phyloP scores from a whole-genome alignment of 2,888 invertebrate species.

The Trachelus tabidus region DNA sequence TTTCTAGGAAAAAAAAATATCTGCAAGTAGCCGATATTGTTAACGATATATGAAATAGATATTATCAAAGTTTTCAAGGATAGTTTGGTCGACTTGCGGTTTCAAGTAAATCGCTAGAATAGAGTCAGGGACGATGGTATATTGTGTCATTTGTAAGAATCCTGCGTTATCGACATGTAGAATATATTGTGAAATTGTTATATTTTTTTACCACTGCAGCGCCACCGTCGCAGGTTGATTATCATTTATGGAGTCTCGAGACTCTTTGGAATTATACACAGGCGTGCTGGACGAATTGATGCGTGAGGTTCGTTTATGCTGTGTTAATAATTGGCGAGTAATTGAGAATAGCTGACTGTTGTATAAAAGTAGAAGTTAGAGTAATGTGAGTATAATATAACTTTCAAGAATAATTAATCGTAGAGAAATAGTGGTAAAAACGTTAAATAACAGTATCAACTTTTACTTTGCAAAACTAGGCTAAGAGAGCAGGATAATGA shows the following conservation, averaged over 20 bases:
- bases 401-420: neutral
- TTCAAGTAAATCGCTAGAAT: neutral
- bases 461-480: neutral
- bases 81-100: neutral
- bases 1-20: neutral
- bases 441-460: neutral
- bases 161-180: neutral
- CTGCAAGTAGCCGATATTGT: neutral
- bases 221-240: neutral
- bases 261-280: neutral
- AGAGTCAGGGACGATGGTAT: neutral
- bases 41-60: neutral
- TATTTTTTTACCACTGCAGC: neutral
- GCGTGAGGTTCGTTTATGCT: neutral
- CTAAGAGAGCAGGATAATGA: neutral
- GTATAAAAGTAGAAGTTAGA: neutral
- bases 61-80: neutral
- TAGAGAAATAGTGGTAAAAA: neutral
- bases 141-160: neutral
- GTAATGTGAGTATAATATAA: neutral
- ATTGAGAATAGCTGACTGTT: neutral
- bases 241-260: neutral
- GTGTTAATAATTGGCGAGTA: neutral
- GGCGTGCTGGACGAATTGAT: neutral
- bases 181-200: neutral